Percentiles rank a stretch among this genome's conserved stretches.
These are phyloP conservation scores for Euthynnus affinis DNA, from an alignment of 2,797 vertebrate genomes.

Conservation along the genomic window DNA sequence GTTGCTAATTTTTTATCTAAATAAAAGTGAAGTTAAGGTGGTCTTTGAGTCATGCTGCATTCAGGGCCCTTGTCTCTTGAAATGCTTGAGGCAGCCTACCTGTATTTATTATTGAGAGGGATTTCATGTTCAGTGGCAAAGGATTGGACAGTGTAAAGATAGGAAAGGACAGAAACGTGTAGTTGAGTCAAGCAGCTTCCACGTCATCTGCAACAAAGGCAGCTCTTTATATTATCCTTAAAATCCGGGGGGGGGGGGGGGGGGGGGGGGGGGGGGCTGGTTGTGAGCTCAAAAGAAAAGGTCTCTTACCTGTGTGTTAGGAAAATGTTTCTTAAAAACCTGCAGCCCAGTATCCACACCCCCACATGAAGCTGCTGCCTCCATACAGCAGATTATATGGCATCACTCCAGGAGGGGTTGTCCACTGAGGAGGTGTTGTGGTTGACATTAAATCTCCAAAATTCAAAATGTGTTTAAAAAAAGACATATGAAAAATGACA, in stretches of 20 bases:
- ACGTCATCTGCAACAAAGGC: constrained; percentile 55
- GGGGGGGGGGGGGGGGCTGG: constrained; percentile 4
- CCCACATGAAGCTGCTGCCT: constrained; percentile 52
- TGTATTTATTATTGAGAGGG: constrained; percentile 79
- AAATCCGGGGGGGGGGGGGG: constrained; percentile 4
- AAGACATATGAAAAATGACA: not conserved
- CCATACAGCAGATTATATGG: constrained; percentile 50
- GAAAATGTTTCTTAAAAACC: constrained; percentile 42
- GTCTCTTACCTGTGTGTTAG: constrained; percentile 39
- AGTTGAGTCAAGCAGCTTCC: constrained; percentile 53
- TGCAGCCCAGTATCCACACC: constrained; percentile 34
- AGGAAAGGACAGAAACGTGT: constrained; percentile 41
- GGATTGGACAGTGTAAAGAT: constrained; percentile 70
- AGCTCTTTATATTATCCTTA: constrained; percentile 10
- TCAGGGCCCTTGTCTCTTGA: constrained; percentile 63
- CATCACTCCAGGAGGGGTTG: constrained; percentile 29
- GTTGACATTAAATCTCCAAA: constrained; percentile 25
- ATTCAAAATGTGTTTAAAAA: constrained; percentile 5
- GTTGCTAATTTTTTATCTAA: not conserved
- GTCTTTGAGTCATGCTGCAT: constrained; percentile 62
- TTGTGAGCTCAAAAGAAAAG: constrained; percentile 25
- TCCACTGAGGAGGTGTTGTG: constrained; percentile 42
- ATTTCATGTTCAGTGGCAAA: constrained; percentile 73
- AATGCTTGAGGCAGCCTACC: constrained; percentile 62
- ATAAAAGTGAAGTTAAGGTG: constrained; percentile 72